These are phyloP conservation scores for Xylophagus ater DNA, from an alignment of 2,888 invertebrate species.

Conservation along the genomic window DNA sequence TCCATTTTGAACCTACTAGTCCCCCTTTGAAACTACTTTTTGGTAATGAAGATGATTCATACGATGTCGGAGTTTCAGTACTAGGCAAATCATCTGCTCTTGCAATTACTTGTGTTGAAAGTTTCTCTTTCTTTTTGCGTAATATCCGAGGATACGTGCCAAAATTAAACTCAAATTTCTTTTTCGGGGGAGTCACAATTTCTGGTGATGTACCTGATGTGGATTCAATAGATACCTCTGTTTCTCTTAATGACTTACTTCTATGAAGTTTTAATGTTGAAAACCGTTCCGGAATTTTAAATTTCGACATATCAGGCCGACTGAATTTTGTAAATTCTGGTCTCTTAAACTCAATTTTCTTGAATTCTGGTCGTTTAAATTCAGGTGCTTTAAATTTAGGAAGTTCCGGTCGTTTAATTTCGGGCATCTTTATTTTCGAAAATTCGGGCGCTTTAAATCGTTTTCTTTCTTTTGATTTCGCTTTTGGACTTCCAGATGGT, in stretches of 20 bases:
- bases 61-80: constrained; percentile 50
- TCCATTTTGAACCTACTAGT: constrained; percentile 43
- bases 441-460: constrained; percentile 36
- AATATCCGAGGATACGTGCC: constrained; percentile 69
- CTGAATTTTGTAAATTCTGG: constrained; percentile 19
- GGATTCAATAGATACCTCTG: constrained; percentile 38
- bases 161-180: constrained; percentile 58
- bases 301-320: constrained; percentile 49
- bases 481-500: constrained; percentile 32
- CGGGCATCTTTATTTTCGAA: constrained; percentile 39
- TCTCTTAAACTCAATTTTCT: constrained; percentile 26
- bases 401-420: constrained; percentile 30
- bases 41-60: constrained; percentile 55
- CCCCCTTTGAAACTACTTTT: constrained; percentile 43
- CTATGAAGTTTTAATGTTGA: constrained; percentile 47
- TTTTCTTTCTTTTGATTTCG: constrained; percentile 32
- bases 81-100: constrained; percentile 44
- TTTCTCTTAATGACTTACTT: constrained; percentile 37
- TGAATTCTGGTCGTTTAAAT: constrained; percentile 28
- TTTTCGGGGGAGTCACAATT: constrained; percentile 43
- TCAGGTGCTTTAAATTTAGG: constrained; percentile 30
- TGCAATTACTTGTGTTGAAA: constrained; percentile 33
- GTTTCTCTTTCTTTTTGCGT: constrained; percentile 28
- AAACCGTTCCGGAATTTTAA: constrained; percentile 52
- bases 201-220: constrained; percentile 43